phyloP scores from a whole-genome alignment of 30 jellyfish, hydroid and myxozoan species.

The Nemopilema nomurai region DNA sequence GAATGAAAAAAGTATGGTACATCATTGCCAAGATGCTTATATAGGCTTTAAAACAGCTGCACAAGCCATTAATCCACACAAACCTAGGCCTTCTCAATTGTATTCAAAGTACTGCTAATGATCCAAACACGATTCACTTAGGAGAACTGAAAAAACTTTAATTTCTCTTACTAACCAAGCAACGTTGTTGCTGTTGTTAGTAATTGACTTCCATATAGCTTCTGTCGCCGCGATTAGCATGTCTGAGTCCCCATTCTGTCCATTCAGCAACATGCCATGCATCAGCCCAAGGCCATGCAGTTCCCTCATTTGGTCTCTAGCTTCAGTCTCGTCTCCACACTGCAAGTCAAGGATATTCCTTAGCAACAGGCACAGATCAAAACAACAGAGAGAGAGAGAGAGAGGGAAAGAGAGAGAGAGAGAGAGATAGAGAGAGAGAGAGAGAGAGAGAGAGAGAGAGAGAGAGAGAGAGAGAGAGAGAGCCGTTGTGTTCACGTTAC shows the following conservation, averaged over 20 bases:
- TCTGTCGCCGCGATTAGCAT: constrained; percentile 62
- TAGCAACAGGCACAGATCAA: neutral
- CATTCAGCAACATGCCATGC: constrained; percentile 52
- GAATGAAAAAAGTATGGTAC: too few relatives aligned
- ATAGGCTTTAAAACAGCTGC: too few relatives aligned
- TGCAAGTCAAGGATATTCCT: neutral
- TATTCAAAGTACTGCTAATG: neutral
- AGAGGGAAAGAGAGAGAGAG: too few relatives aligned
- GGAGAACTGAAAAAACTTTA: neutral
- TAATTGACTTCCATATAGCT: constrained; percentile 63
- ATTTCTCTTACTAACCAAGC: constrained; percentile 14
- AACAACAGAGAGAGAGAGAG: too few relatives aligned
- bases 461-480: too few relatives aligned
- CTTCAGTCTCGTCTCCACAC: constrained; percentile 57
- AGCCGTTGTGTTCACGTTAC: too few relatives aligned
- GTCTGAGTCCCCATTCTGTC: constrained; percentile 46
- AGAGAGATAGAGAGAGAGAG: too few relatives aligned
- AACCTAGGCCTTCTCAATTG: too few relatives aligned
- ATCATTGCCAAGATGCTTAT: neutral
- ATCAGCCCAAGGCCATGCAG: constrained; percentile 46
- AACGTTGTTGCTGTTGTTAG: constrained; percentile 30
- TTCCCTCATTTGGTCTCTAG: constrained; percentile 50
- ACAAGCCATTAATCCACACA: too few relatives aligned
- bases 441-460: too few relatives aligned
- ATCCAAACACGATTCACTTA: neutral